Conservation (phyloP, 1,140 invertebrate genomes). For the Stratiolaelaps scimitus region DNA sequence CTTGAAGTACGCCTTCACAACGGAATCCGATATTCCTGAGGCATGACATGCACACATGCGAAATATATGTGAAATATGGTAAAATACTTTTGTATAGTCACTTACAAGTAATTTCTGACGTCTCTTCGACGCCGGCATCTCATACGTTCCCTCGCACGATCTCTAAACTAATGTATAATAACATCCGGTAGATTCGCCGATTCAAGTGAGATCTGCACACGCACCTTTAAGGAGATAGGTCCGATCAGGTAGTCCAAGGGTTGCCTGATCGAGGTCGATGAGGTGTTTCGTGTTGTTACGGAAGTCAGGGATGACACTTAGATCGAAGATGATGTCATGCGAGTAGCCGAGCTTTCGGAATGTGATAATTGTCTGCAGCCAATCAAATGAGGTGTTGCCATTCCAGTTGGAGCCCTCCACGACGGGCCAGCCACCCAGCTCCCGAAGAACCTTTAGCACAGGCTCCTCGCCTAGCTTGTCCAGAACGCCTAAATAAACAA, state of each 20-base stretch:
- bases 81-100: too few relatives aligned
- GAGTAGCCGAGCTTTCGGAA: constrained; percentile 66
- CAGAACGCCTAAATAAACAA: constrained; percentile 32
- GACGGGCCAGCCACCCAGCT: constrained; percentile 81
- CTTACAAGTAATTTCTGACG: constrained; percentile 45
- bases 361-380: constrained; percentile 66
- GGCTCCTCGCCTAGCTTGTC: constrained; percentile 51
- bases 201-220: constrained; percentile 46
- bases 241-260: constrained; percentile 63
- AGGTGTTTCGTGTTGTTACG: constrained; percentile 65
- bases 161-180: too few relatives aligned
- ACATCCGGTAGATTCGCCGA: too few relatives aligned
- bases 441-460: constrained; percentile 53
- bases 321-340: constrained; percentile 81
- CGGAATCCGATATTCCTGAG: constrained; percentile 49
- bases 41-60: constrained; percentile 38
- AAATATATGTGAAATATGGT: too few relatives aligned
- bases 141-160: too few relatives aligned
- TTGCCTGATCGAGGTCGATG: constrained; percentile 82
- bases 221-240: constrained; percentile 76
- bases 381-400: constrained; percentile 51
- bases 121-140: constrained; percentile 60
- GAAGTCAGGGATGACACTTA: constrained; percentile 75
- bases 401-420: constrained; percentile 63
- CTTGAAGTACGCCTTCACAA: constrained; percentile 44